These are phyloP conservation scores for Caligus rogercresseyi DNA, from an alignment of 1,140 invertebrate species.

Conservation along the genomic window DNA sequence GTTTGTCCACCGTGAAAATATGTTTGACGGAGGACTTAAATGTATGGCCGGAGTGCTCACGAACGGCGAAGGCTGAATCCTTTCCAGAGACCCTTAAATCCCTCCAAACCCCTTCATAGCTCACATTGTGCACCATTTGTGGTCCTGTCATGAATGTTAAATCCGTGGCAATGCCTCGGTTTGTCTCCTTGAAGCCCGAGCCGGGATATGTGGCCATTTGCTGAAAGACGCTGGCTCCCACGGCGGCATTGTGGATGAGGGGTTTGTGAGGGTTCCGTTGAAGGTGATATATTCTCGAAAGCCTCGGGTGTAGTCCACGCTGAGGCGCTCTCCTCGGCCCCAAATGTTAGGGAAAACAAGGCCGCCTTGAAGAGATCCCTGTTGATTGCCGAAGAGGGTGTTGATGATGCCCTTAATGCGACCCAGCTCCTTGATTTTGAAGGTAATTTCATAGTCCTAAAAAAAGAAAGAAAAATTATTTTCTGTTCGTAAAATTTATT, in stretches of 20 bases:
- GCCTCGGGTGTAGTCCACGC: conserved; percentile 54
- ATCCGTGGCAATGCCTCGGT: conserved; percentile 30
- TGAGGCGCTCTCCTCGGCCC: conserved; percentile 57
- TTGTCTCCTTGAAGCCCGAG: conserved; percentile 49
- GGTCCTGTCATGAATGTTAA: conserved; percentile 27
- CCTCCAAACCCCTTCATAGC: conserved; percentile 61
- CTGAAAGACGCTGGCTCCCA: conserved; percentile 28
- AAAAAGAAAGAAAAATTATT: conserved; percentile 11
- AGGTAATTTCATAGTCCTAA: conserved; percentile 44
- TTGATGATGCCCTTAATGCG: conserved; percentile 55
- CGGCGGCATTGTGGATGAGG: conserved; percentile 29
- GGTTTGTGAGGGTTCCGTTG: conserved; percentile 55
- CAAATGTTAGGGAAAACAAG: conserved; percentile 54
- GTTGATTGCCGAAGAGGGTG: conserved; percentile 65
- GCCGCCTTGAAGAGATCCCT: conserved; percentile 53
- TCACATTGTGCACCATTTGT: conserved; percentile 53
- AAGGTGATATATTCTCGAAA: conserved; percentile 50
- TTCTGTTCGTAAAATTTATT: too few species aligned
- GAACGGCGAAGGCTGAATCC: conserved; percentile 50
- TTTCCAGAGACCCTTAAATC: conserved; percentile 44
- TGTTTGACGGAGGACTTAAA: conserved; percentile 66
- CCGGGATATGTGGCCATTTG: conserved; percentile 49
- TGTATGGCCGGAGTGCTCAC: conserved; percentile 62
- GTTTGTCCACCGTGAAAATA: conserved; percentile 51
- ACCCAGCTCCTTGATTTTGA: conserved; percentile 53